phyloP scores from a whole-genome alignment of 2,888 invertebrate species.

The Tenthredo scrophulariae region DNA sequence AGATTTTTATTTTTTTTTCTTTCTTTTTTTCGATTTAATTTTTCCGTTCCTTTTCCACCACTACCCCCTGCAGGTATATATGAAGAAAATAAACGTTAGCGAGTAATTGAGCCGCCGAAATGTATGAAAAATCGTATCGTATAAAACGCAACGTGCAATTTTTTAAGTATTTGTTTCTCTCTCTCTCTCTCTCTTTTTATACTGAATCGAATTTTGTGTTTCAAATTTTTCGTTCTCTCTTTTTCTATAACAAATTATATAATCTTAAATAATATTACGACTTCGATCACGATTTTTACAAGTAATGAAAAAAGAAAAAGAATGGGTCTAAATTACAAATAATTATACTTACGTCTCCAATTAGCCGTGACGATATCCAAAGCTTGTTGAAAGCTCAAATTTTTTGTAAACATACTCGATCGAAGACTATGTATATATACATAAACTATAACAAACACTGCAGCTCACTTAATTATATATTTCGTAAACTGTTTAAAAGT shows the following conservation, averaged over 20 bases:
- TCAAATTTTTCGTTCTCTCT: neutral
- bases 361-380: conserved; percentile 48
- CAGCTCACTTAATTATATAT: neutral
- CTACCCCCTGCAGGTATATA: neutral
- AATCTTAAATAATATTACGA: neutral
- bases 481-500: neutral
- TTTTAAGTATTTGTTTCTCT: neutral
- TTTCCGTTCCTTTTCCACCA: neutral
- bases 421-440: neutral
- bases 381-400: conserved; percentile 53
- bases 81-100: neutral
- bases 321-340: neutral
- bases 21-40: neutral
- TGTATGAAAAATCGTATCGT: neutral
- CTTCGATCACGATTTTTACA: neutral
- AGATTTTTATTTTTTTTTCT: neutral
- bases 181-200: too few relatives aligned
- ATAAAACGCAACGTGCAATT: neutral
- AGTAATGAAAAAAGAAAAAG: neutral
- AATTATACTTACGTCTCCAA: conserved; percentile 55
- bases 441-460: conserved; percentile 47
- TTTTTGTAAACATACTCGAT: conserved; percentile 42
- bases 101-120: neutral
- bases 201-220: neutral
- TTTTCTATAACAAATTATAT: neutral